Evolutionary conservation across 2,888 invertebrate genomes (phyloP), one percentile per base, ranked within the genome.

Genomic region (Carcina quercana): DNA sequence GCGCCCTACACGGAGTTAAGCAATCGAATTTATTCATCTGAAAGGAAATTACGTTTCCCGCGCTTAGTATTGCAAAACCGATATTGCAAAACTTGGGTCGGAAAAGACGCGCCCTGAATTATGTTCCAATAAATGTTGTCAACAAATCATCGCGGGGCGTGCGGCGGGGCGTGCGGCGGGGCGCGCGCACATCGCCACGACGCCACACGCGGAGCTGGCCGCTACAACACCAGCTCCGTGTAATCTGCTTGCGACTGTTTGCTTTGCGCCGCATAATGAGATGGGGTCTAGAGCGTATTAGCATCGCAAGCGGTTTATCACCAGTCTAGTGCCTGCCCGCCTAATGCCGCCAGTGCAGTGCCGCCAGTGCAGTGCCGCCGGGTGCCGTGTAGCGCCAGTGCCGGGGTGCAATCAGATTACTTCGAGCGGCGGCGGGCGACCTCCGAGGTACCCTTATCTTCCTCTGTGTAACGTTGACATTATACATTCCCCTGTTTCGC

Each of bases 241-340:
- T 15, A 15, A 27, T 20, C 14, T 14, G 7, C n/a, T 8, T 10
- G 10, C 27, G 27, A 17, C 19, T 25, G 10, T 19, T 26, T 25
- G 31, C 25, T n/a, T 15, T n/a, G 14, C 13, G 13, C 19, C 20
- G 32, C 15, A 24, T 33, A 33, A 33, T 33, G 33, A 33, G 28
- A 10, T 15, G 24, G 28, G 13, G 28, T 33, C 28, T 34, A 19
- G n/a, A 13, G 19, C 11, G 17, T 19, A 33, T 33, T 34, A 34
- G 34, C 34, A 25, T 17, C 14, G 25, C 15, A 8, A 28, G 32
- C 22, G 32, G 19, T 31, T 25, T 17, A 25, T n/a, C n/a, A n/a
- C n/a, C n/a, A n/a, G n/a, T n/a, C n/a, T n/a, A n/a, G n/a, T n/a
- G n/a, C n/a, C n/a, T n/a, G n/a, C n/a, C n/a, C n/a, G n/a, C n/a